Evolutionary conservation across 92 coral and sea anemone genomes (phyloP).

Genomic region (Paramuricea clavata): DNA sequence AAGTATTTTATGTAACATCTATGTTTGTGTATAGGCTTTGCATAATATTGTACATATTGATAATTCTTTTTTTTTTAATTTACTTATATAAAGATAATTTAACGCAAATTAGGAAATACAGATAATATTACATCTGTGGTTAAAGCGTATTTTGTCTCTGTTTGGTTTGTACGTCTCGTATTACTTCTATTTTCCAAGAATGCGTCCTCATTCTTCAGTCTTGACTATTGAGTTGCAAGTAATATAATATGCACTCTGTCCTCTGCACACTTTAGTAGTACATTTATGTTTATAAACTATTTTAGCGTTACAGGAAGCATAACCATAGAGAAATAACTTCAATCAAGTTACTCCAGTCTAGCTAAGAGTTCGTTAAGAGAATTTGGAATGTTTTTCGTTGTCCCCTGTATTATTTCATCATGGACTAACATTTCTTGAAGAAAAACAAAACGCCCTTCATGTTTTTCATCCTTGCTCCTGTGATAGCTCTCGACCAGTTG

Average conservation of each 20-base stretch:
- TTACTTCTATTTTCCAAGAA: no score
- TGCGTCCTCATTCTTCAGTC: no score
- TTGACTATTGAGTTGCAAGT: no score
- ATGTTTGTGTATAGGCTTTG: neutral
- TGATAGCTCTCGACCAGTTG: neutral
- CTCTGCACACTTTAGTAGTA: no score
- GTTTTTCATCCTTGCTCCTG: neutral
- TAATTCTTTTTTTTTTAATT: no score
- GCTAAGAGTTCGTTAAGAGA: conserved; percentile 10
- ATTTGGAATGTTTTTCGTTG: neutral
- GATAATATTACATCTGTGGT: no score
- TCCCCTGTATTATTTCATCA: neutral
- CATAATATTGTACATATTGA: neutral
- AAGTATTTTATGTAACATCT: neutral
- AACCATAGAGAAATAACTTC: no score
- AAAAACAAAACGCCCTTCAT: neutral
- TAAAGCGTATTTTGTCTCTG: no score
- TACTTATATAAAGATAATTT: neutral
- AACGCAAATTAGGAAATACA: neutral
- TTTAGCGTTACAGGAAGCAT: neutral
- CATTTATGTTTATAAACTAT: neutral
- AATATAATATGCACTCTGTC: no score
- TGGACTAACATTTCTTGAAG: conserved; percentile 25
- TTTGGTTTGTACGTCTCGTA: no score
- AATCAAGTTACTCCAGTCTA: neutral